These are phyloP conservation scores for Rhincodon typus DNA, from an alignment of 2,797 vertebrate species.

Conservation along the genomic window DNA sequence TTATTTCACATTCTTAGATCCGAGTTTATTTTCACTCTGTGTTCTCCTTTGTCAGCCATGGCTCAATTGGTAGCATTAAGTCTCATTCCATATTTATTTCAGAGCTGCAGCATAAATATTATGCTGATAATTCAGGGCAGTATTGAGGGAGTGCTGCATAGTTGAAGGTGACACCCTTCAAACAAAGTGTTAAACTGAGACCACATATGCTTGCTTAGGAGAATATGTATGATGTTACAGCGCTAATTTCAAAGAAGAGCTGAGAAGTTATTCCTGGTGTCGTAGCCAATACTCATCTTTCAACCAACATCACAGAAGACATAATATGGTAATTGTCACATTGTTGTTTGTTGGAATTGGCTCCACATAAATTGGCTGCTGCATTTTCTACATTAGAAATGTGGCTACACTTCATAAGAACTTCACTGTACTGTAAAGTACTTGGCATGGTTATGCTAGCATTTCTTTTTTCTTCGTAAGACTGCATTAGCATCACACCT, in stretches of 20 bases:
- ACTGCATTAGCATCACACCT: neutral
- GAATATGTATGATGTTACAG: too few relatives aligned
- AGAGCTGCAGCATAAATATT: neutral
- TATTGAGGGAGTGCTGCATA: neutral
- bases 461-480: neutral
- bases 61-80: too few relatives aligned
- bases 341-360: neutral
- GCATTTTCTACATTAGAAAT: too few relatives aligned
- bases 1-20: neutral
- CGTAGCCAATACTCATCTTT: neutral
- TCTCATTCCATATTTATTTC: too few relatives aligned
- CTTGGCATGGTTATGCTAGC: too few relatives aligned
- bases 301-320: neutral
- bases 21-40: neutral
- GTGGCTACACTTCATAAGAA: too few relatives aligned
- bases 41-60: neutral
- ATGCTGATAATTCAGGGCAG: neutral
- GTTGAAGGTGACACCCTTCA: too few relatives aligned
- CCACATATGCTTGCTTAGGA: too few relatives aligned
- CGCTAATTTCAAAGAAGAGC: too few relatives aligned
- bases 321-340: neutral
- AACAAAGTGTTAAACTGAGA: too few relatives aligned
- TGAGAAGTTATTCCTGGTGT: neutral
- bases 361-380: too few relatives aligned
- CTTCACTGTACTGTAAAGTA: too few relatives aligned